Evolutionary conservation across 2,797 vertebrate genomes (phyloP), one percentile per base, ranked within the genome.

Genomic region (Sebastolobus altivelis): DNA sequence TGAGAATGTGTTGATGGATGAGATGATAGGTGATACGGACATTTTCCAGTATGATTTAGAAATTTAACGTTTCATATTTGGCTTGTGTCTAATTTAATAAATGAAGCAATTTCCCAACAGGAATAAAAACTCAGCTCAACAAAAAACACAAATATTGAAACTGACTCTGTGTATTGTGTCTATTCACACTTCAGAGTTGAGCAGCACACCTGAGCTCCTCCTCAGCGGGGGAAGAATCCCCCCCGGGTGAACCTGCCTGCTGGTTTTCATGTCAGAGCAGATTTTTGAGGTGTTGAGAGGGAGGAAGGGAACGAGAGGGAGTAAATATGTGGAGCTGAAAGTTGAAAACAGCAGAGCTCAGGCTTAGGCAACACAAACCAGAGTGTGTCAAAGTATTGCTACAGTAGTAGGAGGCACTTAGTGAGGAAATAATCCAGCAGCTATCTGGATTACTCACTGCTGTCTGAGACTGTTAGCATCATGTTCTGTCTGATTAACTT

Each of bases 231-330:
- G 77, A 46, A 70, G 37, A 52, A 65, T 55, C 72, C 58, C 77
- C 65, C 72, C 69, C 25, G 83, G 81, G 66, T 85, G 82, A 86
- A 82, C 68, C 81, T 68, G 73, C 75, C 81, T 84, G 77, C 79
- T 76, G 81, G 66, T 82, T 83, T 78, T 87, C 77, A 87, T 76
- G 79, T 90, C 78, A 56, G 55, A 84, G 74, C 82, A 81, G 76
- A 79, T 81, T 84, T 72, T 68, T 56, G 69, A 72, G 78, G 65
- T 20, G 29, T 27, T 43, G 7, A 43, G 38, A 43, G 37, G 29
- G 46, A 20, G 46, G 46, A 49, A 0, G 46, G 27, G 14, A 73
- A 49, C 2, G 6, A 33, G 46, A 62, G n/a, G 35, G 72, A 55
- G 71, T 70, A 56, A 79, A 83, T 54, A 46, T 55, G 49, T 61